Conservation (phyloP, 2,797 vertebrate genomes). For the Heliangelus exortis region DNA sequence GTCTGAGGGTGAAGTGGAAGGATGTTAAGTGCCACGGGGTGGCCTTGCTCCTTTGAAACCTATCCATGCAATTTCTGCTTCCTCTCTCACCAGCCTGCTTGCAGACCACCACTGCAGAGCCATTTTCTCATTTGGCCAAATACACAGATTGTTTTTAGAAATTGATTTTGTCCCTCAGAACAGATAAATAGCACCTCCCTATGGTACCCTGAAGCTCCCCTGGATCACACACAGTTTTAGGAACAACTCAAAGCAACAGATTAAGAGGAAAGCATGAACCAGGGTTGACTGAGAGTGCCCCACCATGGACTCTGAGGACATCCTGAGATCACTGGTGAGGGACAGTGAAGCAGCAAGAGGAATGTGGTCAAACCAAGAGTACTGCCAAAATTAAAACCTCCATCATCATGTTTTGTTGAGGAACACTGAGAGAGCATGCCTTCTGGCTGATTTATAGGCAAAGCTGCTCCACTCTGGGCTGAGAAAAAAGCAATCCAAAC, state of each 20-base stretch:
- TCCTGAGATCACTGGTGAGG: neutral
- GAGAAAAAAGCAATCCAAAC: neutral
- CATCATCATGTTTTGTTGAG: neutral
- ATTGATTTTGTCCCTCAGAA: neutral
- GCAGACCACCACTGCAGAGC: neutral
- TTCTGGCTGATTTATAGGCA: neutral
- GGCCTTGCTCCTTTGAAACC: conserved; percentile 38
- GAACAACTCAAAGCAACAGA: neutral
- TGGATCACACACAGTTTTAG: neutral
- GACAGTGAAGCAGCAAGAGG: neutral
- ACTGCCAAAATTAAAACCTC: neutral
- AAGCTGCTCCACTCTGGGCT: neutral
- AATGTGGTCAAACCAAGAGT: neutral
- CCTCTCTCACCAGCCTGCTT: neutral
- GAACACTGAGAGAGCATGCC: neutral
- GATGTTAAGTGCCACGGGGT: neutral
- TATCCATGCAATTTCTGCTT: neutral
- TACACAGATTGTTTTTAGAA: neutral
- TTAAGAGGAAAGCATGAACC: neutral
- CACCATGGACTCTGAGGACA: neutral
- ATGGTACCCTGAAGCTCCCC: neutral
- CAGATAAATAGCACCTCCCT: neutral
- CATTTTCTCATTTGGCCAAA: neutral
- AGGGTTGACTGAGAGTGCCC: neutral
- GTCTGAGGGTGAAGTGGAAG: neutral